Base-by-base conservation (phyloP, 2,888 invertebrate genomes). In the Heliconius ethilla region DNA sequence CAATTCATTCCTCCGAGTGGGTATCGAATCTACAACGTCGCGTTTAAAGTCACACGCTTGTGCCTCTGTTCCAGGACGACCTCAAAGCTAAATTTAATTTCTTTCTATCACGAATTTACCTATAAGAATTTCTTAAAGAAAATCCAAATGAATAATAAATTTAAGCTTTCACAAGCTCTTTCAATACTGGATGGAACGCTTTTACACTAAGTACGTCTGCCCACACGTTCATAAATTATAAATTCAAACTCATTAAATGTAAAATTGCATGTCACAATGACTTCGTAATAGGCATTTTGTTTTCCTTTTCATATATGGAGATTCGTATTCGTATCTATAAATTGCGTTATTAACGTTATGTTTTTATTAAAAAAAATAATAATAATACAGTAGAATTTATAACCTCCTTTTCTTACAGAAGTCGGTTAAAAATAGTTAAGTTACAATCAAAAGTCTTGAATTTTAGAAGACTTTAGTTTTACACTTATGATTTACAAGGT, bases 181-280 rank as follows among this genome's bases (percentile, higher is more conserved):
- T 72, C 37, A 59, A 33, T 27, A 55, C 70, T 70, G 70, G 70
- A 70, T 72, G 27, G 15, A 72, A 33, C 29, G 59, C 72, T 72
- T 72, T 69, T 65, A 33, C 63, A 79, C 78, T 79, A 78, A 81
- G 80, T 79, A 63, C 79, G 78, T 33, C 82, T 66, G 70, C 82
- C 82, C 82, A 82, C 81, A 77, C 73, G 27, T 74, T 66, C 66
- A 80, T 75, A 77, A 72, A 78, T 78, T 78, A 77, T 75, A 73
- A 63, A 73, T 76, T 70, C 70, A 70, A 74, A 65, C 3, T 67
- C 73, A 72, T 63, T 75, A 72, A 70, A 75, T 55, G 63, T 75
- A 72, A 79, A 79, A 74, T 76, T 70, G 76, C 69, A 59, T 70
- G 45, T 77, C 72, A 70, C 59, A 29, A 27, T 62, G 29, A 33